These are phyloP conservation scores for Leucoma salicis DNA, from an alignment of 2,888 invertebrate species.

Conservation along the genomic window DNA sequence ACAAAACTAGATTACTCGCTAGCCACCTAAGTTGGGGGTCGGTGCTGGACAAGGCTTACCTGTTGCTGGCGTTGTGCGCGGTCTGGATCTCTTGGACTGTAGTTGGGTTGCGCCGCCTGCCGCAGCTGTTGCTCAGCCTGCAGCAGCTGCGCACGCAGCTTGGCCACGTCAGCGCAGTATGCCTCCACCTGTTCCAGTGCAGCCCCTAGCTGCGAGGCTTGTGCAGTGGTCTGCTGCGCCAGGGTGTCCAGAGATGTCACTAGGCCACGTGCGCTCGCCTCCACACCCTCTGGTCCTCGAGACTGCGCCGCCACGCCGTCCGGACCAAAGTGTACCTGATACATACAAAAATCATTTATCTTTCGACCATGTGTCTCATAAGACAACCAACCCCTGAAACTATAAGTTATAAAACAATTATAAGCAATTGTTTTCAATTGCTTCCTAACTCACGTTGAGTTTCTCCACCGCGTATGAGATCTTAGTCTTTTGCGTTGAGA, in stretches of 20 bases:
- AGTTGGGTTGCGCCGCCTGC: slow-evolving; percentile 90
- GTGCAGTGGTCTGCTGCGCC: slow-evolving; percentile 83
- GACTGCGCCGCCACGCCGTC: slow-evolving; percentile 88
- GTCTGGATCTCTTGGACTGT: slow-evolving; percentile 91
- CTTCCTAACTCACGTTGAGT: slow-evolving; percentile 85
- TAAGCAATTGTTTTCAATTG: neutral
- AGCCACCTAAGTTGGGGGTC: slow-evolving; percentile 55
- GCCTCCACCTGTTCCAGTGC: slow-evolving; percentile 93
- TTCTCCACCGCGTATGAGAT: slow-evolving; percentile 94
- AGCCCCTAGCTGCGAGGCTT: slow-evolving; percentile 88
- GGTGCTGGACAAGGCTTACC: slow-evolving; percentile 83
- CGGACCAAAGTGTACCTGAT: slow-evolving; percentile 92
- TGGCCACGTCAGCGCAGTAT: slow-evolving; percentile 93
- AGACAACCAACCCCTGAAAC: slow-evolving; percentile 9
- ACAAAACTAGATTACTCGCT: slow-evolving; percentile 72
- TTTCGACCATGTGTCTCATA: neutral
- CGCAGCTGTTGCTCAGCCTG: slow-evolving; percentile 94
- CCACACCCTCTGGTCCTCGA: slow-evolving; percentile 89
- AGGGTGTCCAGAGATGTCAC: slow-evolving; percentile 86
- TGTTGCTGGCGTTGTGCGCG: slow-evolving; percentile 92
- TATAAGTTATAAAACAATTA: neutral
- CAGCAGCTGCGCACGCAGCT: slow-evolving; percentile 91
- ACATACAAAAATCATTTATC: neutral
- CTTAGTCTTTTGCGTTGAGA: slow-evolving; percentile 94
- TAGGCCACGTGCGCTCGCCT: slow-evolving; percentile 86